Conservation (phyloP, 2,113 vertebrate genomes). For the Xiphophorus maculatus region DNA sequence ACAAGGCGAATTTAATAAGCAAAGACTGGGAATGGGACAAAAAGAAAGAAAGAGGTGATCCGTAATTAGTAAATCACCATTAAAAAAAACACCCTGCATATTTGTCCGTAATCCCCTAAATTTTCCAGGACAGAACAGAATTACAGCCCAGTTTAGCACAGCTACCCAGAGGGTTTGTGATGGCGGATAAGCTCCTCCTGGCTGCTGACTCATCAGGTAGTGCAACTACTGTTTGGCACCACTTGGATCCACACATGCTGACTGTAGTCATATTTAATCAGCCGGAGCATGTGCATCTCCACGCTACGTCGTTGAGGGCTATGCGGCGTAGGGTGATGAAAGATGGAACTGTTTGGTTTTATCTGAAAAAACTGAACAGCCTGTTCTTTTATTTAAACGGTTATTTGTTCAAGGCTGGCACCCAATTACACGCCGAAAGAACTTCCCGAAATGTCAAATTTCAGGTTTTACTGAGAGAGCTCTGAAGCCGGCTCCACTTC, state of each 20-base stretch:
- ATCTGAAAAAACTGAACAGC: not conserved
- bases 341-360: not conserved
- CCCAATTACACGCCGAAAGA: not conserved
- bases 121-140: constrained; percentile 24
- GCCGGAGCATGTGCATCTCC: not conserved
- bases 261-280: constrained; percentile 9
- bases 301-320: not conserved
- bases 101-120: constrained; percentile 27
- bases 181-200: not conserved
- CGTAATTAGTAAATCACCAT: constrained; percentile 43
- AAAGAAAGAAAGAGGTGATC: constrained; percentile 17
- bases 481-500: too few species aligned
- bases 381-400: not conserved
- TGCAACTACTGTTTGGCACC: constrained; percentile 9
- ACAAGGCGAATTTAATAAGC: constrained; percentile 17
- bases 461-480: not conserved
- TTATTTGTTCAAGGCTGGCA: not conserved
- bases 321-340: not conserved
- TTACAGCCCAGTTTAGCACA: constrained; percentile 29
- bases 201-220: constrained; percentile 45
- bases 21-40: constrained; percentile 14
- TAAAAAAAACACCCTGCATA: not conserved
- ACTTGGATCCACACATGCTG: constrained; percentile 24
- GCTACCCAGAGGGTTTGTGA: constrained; percentile 32
- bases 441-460: not conserved